Evolutionary conservation across 2,888 invertebrate species (phyloP), one percentile per base, ranked within the genome.

Genomic region (Eupithecia inturbata): DNA sequence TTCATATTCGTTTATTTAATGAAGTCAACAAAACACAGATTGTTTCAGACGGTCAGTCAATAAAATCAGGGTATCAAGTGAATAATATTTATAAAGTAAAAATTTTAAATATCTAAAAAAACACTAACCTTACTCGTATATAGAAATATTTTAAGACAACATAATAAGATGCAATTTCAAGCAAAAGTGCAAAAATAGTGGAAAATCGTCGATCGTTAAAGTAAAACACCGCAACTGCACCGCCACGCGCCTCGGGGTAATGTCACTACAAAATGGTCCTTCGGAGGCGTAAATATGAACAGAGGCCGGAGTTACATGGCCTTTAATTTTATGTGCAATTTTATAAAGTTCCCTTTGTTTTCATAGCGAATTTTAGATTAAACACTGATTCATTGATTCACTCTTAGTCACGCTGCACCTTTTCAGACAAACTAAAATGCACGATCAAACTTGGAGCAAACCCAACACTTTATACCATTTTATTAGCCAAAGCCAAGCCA

Each of bases 261-360:
- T 82, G 82, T 82, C 84, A 82, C 84, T 82, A 81, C 82, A 81
- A 71, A 74, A 74, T 39, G 69, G 60, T 67, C n/a, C 22, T 1
- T 26, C 10, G 9, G 16, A 28, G 36, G 36, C 26, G 33, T 57
- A 45, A 62, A 33, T 39, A 19, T 64, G 10, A 19, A 26, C 28
- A 60, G 33, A 64, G 53, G 33, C 9, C 31, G 9, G 14, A 5
- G 64, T 68, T 16, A 6, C 16, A 9, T 53, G 22, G 10, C n/a
- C n/a, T n/a, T 4, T 19, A 19, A 19, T 45, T 19, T 19, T 6
- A 19, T 7, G 1, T 6, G 19, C 0, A 45, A 45, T 12, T 7
- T 6, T 1, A 19, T 45, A 7, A 45, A 45, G 0, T 45, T 45
- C 19, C 45, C 6, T 1, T 0, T 6, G 16, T 41, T 16, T 16